phyloP scores from a whole-genome alignment of 2,797 vertebrate genomes.

The Hapalemur alaotrensis region DNA sequence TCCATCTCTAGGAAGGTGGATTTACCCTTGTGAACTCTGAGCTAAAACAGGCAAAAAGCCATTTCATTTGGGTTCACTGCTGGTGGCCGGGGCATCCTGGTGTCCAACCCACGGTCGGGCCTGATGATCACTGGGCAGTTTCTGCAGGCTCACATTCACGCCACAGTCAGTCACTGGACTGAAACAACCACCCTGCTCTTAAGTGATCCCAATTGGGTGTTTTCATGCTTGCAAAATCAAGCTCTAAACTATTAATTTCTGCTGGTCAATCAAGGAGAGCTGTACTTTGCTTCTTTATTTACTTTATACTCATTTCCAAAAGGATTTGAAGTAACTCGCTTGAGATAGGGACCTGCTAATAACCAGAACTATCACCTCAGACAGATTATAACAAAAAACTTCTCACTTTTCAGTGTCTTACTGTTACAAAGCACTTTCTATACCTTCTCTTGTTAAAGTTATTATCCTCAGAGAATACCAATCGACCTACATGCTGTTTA shows the following conservation, averaged over 20 bases:
- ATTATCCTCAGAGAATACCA: neutral
- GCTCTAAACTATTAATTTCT: neutral
- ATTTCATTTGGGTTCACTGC: neutral
- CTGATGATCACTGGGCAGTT: neutral
- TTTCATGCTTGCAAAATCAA: neutral
- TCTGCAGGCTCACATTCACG: neutral
- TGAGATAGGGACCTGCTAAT: neutral
- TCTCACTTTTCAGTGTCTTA: neutral
- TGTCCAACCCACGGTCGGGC: neutral
- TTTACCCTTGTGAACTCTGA: neutral
- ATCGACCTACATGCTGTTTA: neutral
- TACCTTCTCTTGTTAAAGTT: neutral
- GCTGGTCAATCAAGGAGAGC: neutral
- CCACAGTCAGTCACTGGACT: neutral
- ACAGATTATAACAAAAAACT: neutral
- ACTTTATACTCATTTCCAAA: constrained; percentile 10
- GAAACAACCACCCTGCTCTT: neutral
- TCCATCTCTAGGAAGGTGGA: neutral
- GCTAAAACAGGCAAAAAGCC: neutral
- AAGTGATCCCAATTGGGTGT: neutral
- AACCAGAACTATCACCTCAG: neutral
- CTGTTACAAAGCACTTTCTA: neutral
- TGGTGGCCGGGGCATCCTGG: neutral
- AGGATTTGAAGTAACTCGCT: neutral
- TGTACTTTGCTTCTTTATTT: constrained; percentile 34